Percentiles rank a stretch among this genome's conserved stretches.
These are phyloP conservation scores for Acrossocheilus fasciatus DNA, from an alignment of 2,797 vertebrate species.

Conservation along the genomic window DNA sequence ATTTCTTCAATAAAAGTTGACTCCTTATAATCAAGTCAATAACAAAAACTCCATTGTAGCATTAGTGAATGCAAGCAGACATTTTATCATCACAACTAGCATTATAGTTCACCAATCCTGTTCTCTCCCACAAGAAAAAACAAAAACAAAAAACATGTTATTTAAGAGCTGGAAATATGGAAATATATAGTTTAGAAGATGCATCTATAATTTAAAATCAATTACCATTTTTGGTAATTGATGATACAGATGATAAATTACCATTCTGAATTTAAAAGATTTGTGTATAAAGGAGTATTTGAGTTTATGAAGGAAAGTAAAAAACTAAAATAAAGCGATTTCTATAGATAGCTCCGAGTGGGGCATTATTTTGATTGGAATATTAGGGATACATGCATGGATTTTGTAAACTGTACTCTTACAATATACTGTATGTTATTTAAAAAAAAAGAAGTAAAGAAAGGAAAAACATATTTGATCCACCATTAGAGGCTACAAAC, in stretches of 20 bases:
- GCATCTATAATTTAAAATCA: neutral
- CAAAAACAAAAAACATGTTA: neutral
- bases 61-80: neutral
- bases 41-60: neutral
- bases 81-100: neutral
- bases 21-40: neutral
- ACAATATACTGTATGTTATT: no score
- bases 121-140: neutral
- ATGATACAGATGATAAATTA: neutral
- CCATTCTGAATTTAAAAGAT: neutral
- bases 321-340: neutral
- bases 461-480: no score
- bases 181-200: neutral
- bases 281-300: neutral
- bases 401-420: no score
- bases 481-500: neutral
- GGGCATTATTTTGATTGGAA: neutral
- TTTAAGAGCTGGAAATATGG: neutral
- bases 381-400: neutral
- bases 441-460: no score
- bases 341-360: neutral
- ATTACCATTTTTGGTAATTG: neutral
- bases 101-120: neutral
- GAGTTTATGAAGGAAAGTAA: neutral
- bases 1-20: neutral